Evolutionary conservation across 2,113 vertebrate species (phyloP).

Genomic region (Aleadryas rufinucha): DNA sequence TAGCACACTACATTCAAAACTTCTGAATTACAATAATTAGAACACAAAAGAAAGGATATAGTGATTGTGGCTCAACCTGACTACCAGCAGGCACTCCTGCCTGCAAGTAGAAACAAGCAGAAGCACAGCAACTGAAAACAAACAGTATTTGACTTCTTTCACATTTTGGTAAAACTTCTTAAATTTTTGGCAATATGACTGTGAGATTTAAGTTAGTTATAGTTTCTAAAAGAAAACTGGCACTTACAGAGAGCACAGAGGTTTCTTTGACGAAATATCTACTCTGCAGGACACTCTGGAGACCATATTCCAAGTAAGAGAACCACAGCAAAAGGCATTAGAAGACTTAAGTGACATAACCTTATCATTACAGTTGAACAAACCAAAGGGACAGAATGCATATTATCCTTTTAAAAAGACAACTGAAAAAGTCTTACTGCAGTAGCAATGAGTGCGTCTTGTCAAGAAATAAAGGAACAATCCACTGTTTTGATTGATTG

Average conservation of each 20-base stretch:
- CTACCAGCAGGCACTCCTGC: background rate
- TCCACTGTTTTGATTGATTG: background rate
- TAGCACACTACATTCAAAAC: background rate
- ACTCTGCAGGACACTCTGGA: background rate
- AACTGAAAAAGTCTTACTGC: background rate
- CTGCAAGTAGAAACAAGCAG: background rate
- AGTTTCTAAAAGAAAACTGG: background rate
- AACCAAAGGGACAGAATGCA: background rate
- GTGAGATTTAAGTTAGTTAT: background rate
- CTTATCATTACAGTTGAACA: background rate
- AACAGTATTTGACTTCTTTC: background rate
- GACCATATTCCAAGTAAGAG: background rate
- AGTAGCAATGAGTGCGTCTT: background rate
- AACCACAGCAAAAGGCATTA: background rate
- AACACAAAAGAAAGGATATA: background rate
- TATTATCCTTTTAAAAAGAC: background rate
- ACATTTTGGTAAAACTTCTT: background rate
- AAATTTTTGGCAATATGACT: background rate
- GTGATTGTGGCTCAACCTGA: background rate
- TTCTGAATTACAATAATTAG: background rate
- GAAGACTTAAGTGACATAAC: background rate
- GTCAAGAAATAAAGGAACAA: background rate
- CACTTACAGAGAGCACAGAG: background rate
- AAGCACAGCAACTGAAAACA: background rate
- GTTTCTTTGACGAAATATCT: background rate